phyloP scores from a whole-genome alignment of 2,113 vertebrate genomes.

The Eulemur macaco region DNA sequence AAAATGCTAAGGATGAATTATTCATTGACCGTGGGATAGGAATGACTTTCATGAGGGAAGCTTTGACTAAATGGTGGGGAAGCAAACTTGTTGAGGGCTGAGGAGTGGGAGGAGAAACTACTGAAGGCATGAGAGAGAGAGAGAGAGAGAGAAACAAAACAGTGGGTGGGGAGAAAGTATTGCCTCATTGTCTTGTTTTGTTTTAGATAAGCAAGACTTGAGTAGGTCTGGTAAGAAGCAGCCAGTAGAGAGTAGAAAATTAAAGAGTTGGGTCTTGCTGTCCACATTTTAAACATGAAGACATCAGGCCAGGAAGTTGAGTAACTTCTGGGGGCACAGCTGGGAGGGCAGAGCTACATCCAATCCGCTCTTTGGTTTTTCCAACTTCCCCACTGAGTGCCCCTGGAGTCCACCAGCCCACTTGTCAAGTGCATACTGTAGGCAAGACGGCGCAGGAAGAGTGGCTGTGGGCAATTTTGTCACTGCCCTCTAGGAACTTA shows the following conservation, averaged over 20 bases:
- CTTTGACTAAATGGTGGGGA: background rate
- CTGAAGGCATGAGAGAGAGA: background rate
- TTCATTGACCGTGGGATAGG: background rate
- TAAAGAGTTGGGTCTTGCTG: background rate
- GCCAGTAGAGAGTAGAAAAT: background rate
- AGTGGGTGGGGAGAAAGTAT: background rate
- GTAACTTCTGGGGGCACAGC: background rate
- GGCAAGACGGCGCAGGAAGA: background rate
- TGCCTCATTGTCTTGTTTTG: background rate
- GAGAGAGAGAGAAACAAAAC: background rate
- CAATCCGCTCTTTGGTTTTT: background rate
- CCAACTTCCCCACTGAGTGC: background rate
- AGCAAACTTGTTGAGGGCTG: background rate
- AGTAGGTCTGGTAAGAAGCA: background rate
- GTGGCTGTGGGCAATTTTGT: background rate
- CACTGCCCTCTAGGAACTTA: background rate
- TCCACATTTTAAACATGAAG: background rate
- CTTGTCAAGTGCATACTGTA: background rate
- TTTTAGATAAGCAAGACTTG: background rate
- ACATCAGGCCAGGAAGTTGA: background rate
- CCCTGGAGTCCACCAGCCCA: background rate
- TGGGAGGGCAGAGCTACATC: background rate
- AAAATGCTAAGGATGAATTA: background rate
- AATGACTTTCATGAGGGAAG: background rate
- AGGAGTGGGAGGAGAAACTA: background rate